These are phyloP conservation scores for Drosophila lacicola DNA, from an alignment of 2,888 invertebrate species.

Conservation along the genomic window DNA sequence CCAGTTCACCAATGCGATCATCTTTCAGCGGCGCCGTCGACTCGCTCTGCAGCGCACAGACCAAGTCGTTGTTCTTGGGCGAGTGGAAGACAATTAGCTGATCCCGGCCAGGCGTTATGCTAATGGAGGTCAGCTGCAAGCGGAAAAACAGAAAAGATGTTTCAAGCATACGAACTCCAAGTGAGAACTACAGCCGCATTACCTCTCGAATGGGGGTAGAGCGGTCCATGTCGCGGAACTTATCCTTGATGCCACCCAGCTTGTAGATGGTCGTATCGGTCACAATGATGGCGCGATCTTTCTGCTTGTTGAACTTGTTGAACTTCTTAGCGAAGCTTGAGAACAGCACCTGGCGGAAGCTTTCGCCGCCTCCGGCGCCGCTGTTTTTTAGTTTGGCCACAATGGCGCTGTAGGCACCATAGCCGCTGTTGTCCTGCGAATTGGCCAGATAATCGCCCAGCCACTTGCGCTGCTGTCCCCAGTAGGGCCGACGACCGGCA, in stretches of 20 bases:
- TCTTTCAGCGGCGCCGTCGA: conserved; percentile 85
- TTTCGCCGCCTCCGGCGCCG: conserved; percentile 85
- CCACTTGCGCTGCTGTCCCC: conserved; percentile 93
- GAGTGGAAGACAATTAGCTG: conserved; percentile 95
- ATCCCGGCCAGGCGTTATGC: conserved; percentile 93
- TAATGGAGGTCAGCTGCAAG: conserved; percentile 91
- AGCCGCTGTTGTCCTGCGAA: conserved; percentile 89
- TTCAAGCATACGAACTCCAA: background rate
- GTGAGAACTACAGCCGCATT: conserved; percentile 33
- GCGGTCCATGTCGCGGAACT: conserved; percentile 94
- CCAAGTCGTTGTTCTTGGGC: conserved; percentile 94
- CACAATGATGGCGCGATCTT: conserved; percentile 94
- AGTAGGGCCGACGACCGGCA: conserved; percentile 87
- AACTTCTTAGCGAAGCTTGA: conserved; percentile 84
- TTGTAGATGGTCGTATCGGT: conserved; percentile 95
- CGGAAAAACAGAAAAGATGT: background rate
- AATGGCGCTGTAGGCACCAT: conserved; percentile 88
- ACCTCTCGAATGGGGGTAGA: conserved; percentile 92
- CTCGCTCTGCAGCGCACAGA: conserved; percentile 89
- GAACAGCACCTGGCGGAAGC: conserved; percentile 87
- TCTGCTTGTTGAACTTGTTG: conserved; percentile 89
- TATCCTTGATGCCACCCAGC: conserved; percentile 90
- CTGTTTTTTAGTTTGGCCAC: conserved; percentile 88
- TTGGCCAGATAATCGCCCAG: conserved; percentile 92
- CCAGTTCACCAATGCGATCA: conserved; percentile 94